Evolutionary conservation across 1,140 invertebrate species (phyloP), one percentile per base, ranked within the genome.

Genomic region (Tyrophagus putrescentiae): DNA sequence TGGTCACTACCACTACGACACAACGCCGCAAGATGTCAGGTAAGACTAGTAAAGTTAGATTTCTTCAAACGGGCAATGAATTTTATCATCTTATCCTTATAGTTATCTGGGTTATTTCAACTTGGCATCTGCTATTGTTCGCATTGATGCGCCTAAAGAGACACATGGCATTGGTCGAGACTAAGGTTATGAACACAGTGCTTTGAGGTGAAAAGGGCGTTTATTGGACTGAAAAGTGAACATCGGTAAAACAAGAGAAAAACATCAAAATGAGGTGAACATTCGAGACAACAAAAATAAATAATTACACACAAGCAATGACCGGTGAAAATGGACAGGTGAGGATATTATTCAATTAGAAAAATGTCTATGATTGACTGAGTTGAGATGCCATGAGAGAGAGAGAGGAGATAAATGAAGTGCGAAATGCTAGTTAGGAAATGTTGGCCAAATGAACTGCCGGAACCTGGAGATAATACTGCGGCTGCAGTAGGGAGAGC

Each of bases 1-100:
- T 62, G 92, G 93, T 4, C 93, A 97, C 78, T 97, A 95, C 75
- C 91, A 96, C 72, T 84, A 84, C 69, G 93, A 96, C 73, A 87
- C 83, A 5, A 88, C 87, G 23, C 89, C 92, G 0, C 80, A 84
- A 16, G 76, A 71, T 28, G 87, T 83, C 1, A 81, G 87, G 69
- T 96, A 93, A 71, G 73, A 85, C 62, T 90, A 82, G 0, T 95
- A 91, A 71, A 88, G 93, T 68, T 82, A 81, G 67, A 66, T 87
- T 23, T n/a, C 29, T 9, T 7, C n/a, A 34, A 16, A 36, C 13
- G 18, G 33, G 9, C 21, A 56, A n/a, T 16, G 18, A 9, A 41
- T 56, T 9, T 21, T 39, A 39, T 13, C 21, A 39, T 13, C 21
- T 13, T 39, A 39, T 39, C 36, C 36, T 39, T 13, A 13, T 39